phyloP scores from a whole-genome alignment of 2,797 vertebrate species.

The Sitta carolinensis region DNA sequence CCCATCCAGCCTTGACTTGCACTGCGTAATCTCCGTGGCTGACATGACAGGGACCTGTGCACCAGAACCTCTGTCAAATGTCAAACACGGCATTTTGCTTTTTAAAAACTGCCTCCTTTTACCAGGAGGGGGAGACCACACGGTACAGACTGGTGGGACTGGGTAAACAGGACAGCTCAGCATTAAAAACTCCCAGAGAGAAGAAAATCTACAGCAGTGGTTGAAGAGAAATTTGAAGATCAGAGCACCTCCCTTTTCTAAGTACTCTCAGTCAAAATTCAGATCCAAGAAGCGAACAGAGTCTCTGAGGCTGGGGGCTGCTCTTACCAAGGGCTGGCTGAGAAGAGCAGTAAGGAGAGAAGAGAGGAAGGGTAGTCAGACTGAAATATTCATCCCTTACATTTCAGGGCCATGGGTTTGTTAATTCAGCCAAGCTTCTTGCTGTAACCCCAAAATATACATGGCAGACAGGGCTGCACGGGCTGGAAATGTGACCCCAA shows the following conservation, averaged over 20 bases:
- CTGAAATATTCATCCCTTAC: not conserved
- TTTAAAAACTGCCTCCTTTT: not conserved
- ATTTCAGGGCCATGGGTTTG: not conserved
- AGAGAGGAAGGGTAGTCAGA: not conserved
- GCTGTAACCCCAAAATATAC: not conserved
- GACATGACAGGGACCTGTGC: not conserved
- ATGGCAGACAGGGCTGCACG: not conserved
- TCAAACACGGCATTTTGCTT: not conserved
- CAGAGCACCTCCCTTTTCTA: not conserved
- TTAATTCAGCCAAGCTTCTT: not conserved
- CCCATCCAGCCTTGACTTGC: not conserved
- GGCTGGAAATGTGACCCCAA: not conserved
- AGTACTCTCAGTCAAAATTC: not conserved
- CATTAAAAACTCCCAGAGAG: not conserved
- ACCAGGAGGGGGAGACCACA: slow-evolving; percentile 62
- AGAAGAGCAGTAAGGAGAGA: not conserved
- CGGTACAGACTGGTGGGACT: not conserved
- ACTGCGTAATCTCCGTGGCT: not conserved
- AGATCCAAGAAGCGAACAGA: not conserved
- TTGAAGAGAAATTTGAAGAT: not conserved
- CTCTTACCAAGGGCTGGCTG: not conserved
- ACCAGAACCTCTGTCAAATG: not conserved
- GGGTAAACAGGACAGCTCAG: not conserved
- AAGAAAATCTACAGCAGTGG: not conserved
- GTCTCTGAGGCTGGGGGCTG: not conserved